A percentile compares a stretch with the other conserved stretches of the same genome.
These are phyloP conservation scores for Oligia fasciuncula DNA, from an alignment of 2,888 invertebrate species.

Conservation along the genomic window DNA sequence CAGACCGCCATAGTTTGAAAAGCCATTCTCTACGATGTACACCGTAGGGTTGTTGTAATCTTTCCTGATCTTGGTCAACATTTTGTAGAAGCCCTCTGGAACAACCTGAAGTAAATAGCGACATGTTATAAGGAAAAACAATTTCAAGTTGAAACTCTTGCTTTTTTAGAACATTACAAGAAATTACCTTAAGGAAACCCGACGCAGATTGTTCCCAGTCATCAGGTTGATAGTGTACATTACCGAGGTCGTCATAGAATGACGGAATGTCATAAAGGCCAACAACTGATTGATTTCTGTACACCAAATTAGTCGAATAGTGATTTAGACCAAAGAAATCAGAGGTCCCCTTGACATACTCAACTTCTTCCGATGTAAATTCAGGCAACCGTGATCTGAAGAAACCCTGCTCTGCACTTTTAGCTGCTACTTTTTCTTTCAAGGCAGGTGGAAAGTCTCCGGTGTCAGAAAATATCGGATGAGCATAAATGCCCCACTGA, in stretches of 20 bases:
- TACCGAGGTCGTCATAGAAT: slow-evolving; percentile 68
- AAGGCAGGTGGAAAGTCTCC: slow-evolving; percentile 91
- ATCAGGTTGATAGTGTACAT: slow-evolving; percentile 45
- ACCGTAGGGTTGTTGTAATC: slow-evolving; percentile 88
- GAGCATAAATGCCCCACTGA: slow-evolving; percentile 89
- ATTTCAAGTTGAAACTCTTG: background rate
- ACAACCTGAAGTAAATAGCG: slow-evolving; percentile 73
- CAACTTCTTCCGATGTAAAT: slow-evolving; percentile 90
- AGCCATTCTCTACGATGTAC: slow-evolving; percentile 90
- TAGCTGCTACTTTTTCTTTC: slow-evolving; percentile 88
- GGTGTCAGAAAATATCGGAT: slow-evolving; percentile 90
- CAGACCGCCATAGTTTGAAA: slow-evolving; percentile 69
- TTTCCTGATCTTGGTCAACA: slow-evolving; percentile 85
- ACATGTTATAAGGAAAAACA: background rate
- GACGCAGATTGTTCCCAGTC: slow-evolving; percentile 40
- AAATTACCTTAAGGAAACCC: slow-evolving; percentile 45
- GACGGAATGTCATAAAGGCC: slow-evolving; percentile 67
- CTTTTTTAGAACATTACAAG: background rate
- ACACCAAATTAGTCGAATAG: slow-evolving; percentile 89
- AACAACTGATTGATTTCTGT: slow-evolving; percentile 71
- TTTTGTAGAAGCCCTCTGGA: slow-evolving; percentile 89
- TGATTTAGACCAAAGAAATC: slow-evolving; percentile 94
- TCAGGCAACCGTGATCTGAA: slow-evolving; percentile 89
- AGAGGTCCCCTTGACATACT: slow-evolving; percentile 87
- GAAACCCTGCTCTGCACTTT: slow-evolving; percentile 90